Evolutionary conservation across 1,140 invertebrate genomes (phyloP).

Genomic region (Lepidotrigona ventralis): DNA sequence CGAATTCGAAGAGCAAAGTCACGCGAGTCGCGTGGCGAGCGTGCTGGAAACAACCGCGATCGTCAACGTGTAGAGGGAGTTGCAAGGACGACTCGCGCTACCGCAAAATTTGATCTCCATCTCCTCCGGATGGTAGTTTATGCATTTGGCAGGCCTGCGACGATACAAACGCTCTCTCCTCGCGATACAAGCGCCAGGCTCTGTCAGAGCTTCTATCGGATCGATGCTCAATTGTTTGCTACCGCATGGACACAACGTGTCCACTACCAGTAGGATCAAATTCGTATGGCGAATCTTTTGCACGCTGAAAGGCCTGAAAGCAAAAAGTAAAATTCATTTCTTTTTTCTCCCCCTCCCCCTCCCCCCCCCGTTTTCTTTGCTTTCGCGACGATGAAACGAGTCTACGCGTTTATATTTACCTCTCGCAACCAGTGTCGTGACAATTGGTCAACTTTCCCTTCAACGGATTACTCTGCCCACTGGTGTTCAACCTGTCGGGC

Average conservation of each 20-base stretch:
- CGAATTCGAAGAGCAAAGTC: constrained; percentile 64
- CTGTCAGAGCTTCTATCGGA: constrained; percentile 84
- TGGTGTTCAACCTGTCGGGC: constrained; percentile 88
- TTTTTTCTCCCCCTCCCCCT: too few relatives aligned
- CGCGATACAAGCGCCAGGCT: constrained; percentile 79
- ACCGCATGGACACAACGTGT: constrained; percentile 93
- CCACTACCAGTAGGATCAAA: constrained; percentile 92
- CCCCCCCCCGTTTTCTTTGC: too few relatives aligned
- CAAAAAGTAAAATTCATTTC: too few relatives aligned
- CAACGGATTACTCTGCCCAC: constrained; percentile 86
- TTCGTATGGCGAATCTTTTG: constrained; percentile 96
- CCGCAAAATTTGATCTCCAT: constrained; percentile 88
- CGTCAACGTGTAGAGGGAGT: constrained; percentile 48
- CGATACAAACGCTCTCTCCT: constrained; percentile 83
- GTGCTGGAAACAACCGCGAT: constrained; percentile 38
- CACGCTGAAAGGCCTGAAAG: constrained; percentile 91
- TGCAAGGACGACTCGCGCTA: constrained; percentile 64
- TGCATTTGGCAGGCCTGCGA: constrained; percentile 88
- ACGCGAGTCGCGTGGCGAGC: constrained; percentile 58
- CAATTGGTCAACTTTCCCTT: constrained; percentile 96
- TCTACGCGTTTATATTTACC: too few relatives aligned
- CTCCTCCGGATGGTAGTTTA: constrained; percentile 93
- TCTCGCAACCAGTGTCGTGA: constrained; percentile 92
- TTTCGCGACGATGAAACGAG: too few relatives aligned
- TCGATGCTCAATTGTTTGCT: constrained; percentile 90